Conservation (phyloP, 2,797 vertebrate species). For the Brotula barbata region DNA sequence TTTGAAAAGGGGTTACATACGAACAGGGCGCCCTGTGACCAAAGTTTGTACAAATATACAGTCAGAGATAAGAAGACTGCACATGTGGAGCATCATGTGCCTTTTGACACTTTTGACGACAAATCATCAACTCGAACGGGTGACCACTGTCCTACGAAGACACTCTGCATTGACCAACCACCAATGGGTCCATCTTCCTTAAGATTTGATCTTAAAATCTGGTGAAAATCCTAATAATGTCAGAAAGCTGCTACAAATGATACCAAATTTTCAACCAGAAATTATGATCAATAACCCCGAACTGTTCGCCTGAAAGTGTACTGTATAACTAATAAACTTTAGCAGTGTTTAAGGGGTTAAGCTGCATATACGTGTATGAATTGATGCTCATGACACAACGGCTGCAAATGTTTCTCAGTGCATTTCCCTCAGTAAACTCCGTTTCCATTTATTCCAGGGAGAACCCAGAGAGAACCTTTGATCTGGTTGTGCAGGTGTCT, state of each 20-base stretch:
- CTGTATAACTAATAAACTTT: too few relatives aligned
- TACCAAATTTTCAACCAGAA: too few relatives aligned
- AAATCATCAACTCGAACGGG: constrained; percentile 11
- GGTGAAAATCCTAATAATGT: too few relatives aligned
- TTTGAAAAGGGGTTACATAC: constrained; percentile 17
- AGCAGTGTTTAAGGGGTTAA: too few relatives aligned
- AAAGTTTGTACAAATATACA: constrained; percentile 1
- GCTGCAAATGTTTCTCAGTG: constrained; percentile 11
- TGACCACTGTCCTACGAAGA: constrained; percentile 1
- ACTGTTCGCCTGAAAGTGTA: too few relatives aligned
- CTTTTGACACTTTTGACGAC: constrained; percentile 15
- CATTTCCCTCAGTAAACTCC: background rate
- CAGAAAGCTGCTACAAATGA: too few relatives aligned
- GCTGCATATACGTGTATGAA: too few relatives aligned
- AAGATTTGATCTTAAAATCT: too few relatives aligned
- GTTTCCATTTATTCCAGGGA: constrained; percentile 78
- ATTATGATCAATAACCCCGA: too few relatives aligned
- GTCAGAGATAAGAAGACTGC: background rate
- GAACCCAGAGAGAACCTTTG: constrained; percentile 94
- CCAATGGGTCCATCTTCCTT: too few relatives aligned
- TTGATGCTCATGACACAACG: constrained; percentile 24
- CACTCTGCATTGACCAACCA: too few relatives aligned
- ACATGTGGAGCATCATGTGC: background rate
- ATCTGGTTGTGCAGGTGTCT: constrained; percentile 92
- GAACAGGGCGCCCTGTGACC: constrained; percentile 18